Percentiles rank a stretch among this genome's conserved stretches.
Evolutionary conservation across 1,140 invertebrate genomes (phyloP).

Genomic region (Drosophila repletoides): DNA sequence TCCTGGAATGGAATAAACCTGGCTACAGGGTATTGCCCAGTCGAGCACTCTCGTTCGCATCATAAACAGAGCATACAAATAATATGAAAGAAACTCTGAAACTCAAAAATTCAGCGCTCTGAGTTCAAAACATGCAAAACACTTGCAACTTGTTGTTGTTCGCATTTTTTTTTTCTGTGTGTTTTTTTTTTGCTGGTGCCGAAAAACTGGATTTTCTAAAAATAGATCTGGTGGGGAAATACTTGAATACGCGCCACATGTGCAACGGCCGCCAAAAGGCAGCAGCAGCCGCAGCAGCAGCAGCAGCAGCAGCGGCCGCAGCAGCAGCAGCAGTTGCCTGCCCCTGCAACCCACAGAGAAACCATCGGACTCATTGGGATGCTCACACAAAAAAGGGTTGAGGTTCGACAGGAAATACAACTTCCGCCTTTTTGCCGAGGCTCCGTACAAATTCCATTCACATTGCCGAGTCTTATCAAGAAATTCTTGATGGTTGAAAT

Average conservation of each 20-base stretch:
- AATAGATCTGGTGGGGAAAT: slow-evolving; percentile 77
- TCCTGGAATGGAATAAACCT: too few species aligned
- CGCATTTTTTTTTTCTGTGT: slow-evolving; percentile 7
- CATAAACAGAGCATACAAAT: background rate
- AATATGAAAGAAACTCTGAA: slow-evolving; percentile 1
- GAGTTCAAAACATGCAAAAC: slow-evolving; percentile 56
- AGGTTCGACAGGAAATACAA: slow-evolving; percentile 58
- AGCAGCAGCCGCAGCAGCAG: slow-evolving; percentile 19
- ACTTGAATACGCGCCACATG: slow-evolving; percentile 79
- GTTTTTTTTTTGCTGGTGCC: slow-evolving; percentile 35
- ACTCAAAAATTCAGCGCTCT: slow-evolving; percentile 12
- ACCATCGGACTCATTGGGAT: slow-evolving; percentile 14
- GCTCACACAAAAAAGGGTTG: slow-evolving; percentile 27
- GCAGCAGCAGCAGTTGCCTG: background rate
- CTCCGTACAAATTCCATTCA: slow-evolving; percentile 13
- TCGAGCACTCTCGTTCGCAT: too few species aligned
- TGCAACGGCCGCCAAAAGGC: slow-evolving; percentile 71
- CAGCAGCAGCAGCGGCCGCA: slow-evolving; percentile 11
- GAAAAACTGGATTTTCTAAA: slow-evolving; percentile 82
- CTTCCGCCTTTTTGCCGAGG: slow-evolving; percentile 46
- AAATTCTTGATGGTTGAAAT: background rate
- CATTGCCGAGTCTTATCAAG: slow-evolving; percentile 22
- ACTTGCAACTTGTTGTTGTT: slow-evolving; percentile 24
- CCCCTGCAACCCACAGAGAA: background rate
- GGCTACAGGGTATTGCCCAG: too few species aligned